These are phyloP conservation scores for Buathra laborator DNA, from an alignment of 2,888 invertebrate genomes.

Conservation along the genomic window DNA sequence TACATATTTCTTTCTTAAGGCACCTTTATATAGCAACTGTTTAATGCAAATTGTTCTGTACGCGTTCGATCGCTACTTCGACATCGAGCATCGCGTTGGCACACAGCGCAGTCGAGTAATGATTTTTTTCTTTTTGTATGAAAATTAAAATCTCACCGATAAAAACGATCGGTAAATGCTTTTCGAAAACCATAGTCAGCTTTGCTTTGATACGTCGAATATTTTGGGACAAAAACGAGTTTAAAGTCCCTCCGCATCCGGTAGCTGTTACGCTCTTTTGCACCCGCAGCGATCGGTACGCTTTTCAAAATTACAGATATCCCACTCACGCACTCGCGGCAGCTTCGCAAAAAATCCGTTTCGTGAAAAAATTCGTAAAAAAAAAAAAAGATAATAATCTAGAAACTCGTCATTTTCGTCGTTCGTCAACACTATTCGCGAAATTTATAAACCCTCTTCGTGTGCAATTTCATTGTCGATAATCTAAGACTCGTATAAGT, in stretches of 20 bases:
- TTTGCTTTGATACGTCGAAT: no score
- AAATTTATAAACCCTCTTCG: background rate
- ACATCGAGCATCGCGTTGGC: constrained; percentile 2
- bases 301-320: no score
- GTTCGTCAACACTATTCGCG: constrained; percentile 1
- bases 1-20: constrained; percentile 30
- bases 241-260: no score
- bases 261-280: no score
- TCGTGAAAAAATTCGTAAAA: background rate
- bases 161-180: no score
- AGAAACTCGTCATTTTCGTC: background rate
- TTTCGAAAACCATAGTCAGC: no score
- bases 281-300: background rate
- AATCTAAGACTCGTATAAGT: constrained; percentile 15
- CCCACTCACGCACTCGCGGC: no score
- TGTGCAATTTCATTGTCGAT: background rate
- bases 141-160: background rate
- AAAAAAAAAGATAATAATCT: background rate
- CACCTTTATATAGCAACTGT: constrained; percentile 7
- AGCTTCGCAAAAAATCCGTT: background rate
- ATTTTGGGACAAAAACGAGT: background rate
- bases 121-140: background rate
- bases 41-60: constrained; percentile 4
- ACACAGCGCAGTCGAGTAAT: background rate
- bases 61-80: background rate